phyloP scores from a whole-genome alignment of 2,797 vertebrate genomes.

The Lithobates sylvaticus region DNA sequence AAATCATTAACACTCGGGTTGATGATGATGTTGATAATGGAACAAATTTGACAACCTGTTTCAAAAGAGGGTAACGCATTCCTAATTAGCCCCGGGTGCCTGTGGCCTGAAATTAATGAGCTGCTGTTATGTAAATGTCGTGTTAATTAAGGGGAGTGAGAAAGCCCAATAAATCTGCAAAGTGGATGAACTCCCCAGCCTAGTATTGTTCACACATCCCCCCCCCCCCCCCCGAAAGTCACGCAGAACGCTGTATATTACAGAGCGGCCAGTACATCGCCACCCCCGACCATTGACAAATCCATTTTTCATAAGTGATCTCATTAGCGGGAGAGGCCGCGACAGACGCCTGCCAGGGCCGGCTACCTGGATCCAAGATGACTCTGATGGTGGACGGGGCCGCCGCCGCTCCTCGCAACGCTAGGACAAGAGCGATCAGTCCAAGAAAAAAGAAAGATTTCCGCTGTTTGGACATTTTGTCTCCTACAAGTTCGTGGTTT shows the following conservation, averaged over 20 bases:
- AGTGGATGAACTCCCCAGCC: constrained; percentile 58
- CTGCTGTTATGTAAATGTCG: constrained; percentile 75
- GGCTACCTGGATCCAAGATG: background rate
- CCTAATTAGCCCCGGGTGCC: constrained; percentile 70
- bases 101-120: constrained; percentile 74
- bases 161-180: constrained; percentile 69
- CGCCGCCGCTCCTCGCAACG: background rate
- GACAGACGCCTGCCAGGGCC: constrained; percentile 32
- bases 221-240: too few species aligned
- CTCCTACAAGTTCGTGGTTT: too few species aligned
- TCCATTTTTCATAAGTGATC: constrained; percentile 65
- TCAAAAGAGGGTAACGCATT: constrained; percentile 69
- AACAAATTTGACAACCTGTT: constrained; percentile 69
- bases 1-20: constrained; percentile 25
- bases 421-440: background rate
- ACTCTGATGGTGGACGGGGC: background rate
- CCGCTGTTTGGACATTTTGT: too few species aligned
- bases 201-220: constrained; percentile 64
- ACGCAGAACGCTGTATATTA: constrained; percentile 62
- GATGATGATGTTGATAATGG: constrained; percentile 52
- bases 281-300: constrained; percentile 55
- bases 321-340: constrained; percentile 62
- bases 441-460: background rate
- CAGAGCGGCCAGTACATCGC: constrained; percentile 50
- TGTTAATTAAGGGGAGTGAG: constrained; percentile 75